A percentile compares a stretch with the other conserved stretches of the same genome.
Conservation (phyloP, 2,113 vertebrate species). For the Numida meleagris region DNA sequence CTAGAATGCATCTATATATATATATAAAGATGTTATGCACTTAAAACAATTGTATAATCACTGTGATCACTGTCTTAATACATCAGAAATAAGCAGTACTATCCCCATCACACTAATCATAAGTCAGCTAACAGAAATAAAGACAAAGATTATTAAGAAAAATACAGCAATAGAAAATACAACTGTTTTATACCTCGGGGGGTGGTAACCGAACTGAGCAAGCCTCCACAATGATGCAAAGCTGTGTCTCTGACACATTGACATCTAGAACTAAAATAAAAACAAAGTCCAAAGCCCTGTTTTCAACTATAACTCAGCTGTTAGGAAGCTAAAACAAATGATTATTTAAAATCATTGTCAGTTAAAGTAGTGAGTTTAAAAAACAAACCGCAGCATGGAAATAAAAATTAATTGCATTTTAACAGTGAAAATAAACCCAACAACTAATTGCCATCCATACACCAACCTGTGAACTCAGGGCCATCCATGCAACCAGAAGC, state of each 20-base stretch:
- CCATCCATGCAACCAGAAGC: background rate
- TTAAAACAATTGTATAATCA: background rate
- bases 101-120: background rate
- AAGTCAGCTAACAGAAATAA: constrained; percentile 19
- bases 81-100: background rate
- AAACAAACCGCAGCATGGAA: background rate
- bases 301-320: background rate
- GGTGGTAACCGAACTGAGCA: constrained; percentile 81
- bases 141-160: background rate
- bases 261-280: constrained; percentile 83
- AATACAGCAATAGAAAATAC: background rate
- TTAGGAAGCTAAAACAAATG: background rate
- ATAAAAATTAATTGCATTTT: background rate
- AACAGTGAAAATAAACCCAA: background rate
- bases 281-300: background rate
- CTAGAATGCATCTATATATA: background rate
- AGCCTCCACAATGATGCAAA: constrained; percentile 85
- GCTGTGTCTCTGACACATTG: constrained; percentile 81
- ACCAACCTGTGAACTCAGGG: background rate
- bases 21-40: background rate
- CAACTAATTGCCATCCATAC: background rate
- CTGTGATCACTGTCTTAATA: background rate
- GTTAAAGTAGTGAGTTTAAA: background rate
- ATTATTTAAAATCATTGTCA: background rate
- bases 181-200: constrained; percentile 72